Percentiles rank a stretch among this genome's conserved stretches.
Evolutionary conservation across 2,113 vertebrate genomes (phyloP).

Genomic region (Nerophis lumbriciformis): DNA sequence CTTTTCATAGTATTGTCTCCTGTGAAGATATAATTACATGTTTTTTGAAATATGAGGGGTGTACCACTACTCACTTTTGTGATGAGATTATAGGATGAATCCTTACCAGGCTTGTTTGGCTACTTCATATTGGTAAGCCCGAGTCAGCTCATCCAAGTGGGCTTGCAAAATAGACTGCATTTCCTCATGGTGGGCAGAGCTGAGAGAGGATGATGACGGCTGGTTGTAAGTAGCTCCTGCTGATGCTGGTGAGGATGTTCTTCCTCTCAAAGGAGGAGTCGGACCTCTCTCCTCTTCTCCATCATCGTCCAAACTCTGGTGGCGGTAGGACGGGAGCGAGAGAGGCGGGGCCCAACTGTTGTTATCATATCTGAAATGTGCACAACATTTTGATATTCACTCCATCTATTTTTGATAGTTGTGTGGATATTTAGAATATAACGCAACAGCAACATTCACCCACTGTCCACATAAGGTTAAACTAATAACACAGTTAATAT

Average conservation of each 20-base stretch:
- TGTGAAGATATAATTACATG: no score
- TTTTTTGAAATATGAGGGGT: no score
- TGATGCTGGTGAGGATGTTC: slow-evolving; percentile 84
- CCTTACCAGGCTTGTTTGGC: slow-evolving; percentile 90
- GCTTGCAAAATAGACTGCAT: slow-evolving; percentile 95
- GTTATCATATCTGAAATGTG: slow-evolving; percentile 79
- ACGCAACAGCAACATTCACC: background rate
- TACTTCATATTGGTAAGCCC: slow-evolving; percentile 95
- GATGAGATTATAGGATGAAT: background rate
- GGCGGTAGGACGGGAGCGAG: slow-evolving; percentile 88
- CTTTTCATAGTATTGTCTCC: no score
- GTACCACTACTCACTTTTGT: no score
- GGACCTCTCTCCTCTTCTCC: slow-evolving; percentile 87
- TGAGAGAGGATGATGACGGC: slow-evolving; percentile 87
- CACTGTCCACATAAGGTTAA: no score
- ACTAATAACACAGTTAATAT: no score
- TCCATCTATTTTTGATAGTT: background rate
- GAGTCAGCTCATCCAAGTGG: slow-evolving; percentile 91
- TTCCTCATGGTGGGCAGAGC: slow-evolving; percentile 89
- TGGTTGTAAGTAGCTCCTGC: slow-evolving; percentile 82
- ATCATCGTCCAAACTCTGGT: slow-evolving; percentile 89
- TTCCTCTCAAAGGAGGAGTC: slow-evolving; percentile 90
- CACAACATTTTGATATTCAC: background rate
- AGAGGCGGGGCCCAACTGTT: slow-evolving; percentile 87
- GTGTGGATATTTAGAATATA: background rate